A percentile compares a stretch with the other conserved stretches of the same genome.
Evolutionary conservation across 92 coral and sea anemone species (phyloP).

Genomic region (Epizoanthus scotinus): DNA sequence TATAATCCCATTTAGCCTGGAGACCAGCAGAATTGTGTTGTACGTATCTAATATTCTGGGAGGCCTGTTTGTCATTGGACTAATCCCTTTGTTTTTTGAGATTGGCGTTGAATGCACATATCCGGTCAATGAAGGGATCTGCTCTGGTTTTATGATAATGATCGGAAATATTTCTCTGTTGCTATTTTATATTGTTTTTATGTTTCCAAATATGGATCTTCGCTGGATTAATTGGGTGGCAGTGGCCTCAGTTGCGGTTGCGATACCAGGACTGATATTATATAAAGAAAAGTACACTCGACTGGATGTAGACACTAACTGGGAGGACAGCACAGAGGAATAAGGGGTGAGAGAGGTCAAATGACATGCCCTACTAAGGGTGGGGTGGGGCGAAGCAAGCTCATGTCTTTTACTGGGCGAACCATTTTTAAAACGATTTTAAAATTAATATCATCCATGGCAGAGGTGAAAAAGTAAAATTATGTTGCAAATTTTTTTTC

Average conservation of each 20-base stretch:
- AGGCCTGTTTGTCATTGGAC: conserved; percentile 60
- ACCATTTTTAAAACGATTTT: too few relatives aligned
- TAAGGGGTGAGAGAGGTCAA: not conserved
- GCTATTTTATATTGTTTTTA: conserved; percentile 54
- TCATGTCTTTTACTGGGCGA: too few relatives aligned
- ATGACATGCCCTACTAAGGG: too few relatives aligned
- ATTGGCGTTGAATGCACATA: conserved; percentile 67
- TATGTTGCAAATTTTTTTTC: too few relatives aligned
- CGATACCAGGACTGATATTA: conserved; percentile 49
- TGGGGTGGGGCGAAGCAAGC: too few relatives aligned
- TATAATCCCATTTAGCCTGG: conserved; percentile 43
- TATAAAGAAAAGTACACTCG: conserved; percentile 56
- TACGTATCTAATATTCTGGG: conserved; percentile 57
- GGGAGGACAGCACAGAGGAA: not conserved
- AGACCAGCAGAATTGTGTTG: conserved; percentile 51
- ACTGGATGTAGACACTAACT: conserved; percentile 47
- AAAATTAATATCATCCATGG: too few relatives aligned
- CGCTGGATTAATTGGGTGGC: conserved; percentile 80
- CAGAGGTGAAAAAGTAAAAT: too few relatives aligned
- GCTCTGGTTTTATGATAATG: conserved; percentile 47
- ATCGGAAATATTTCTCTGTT: conserved; percentile 33
- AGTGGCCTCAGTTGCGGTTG: conserved; percentile 36
- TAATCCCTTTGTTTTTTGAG: conserved; percentile 61
- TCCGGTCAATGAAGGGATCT: conserved; percentile 67
- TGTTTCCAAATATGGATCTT: conserved; percentile 53